A percentile compares a stretch with the other conserved stretches of the same genome.
phyloP scores from a whole-genome alignment of 2,113 vertebrate genomes.

The Melanerpes aurifrons region DNA sequence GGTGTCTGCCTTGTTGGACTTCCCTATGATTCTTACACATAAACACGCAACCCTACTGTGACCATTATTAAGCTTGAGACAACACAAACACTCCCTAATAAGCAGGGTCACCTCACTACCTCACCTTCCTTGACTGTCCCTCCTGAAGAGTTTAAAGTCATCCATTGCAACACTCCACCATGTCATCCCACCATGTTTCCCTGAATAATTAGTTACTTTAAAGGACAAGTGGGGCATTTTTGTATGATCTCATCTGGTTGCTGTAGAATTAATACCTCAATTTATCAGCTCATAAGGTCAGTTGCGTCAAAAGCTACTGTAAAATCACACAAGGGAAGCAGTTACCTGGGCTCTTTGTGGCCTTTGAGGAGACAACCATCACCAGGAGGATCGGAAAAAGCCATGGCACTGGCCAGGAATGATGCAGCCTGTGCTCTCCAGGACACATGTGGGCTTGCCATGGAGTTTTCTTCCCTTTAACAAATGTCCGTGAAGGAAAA shows the following conservation, averaged over 20 bases:
- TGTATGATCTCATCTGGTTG: not conserved
- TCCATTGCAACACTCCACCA: not conserved
- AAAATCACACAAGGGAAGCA: not conserved
- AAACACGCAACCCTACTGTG: not conserved
- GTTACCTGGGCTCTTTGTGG: not conserved
- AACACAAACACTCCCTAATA: not conserved
- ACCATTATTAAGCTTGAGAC: too few species aligned
- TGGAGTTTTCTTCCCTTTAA: not conserved
- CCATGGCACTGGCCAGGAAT: rapidly evolving
- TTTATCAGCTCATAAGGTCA: not conserved
- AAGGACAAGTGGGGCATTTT: not conserved
- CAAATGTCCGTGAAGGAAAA: not conserved
- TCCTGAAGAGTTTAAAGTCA: not conserved
- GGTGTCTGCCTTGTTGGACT: not conserved
- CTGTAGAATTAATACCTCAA: not conserved
- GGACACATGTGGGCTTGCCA: not conserved
- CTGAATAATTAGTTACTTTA: not conserved
- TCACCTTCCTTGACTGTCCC: not conserved
- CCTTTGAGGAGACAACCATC: not conserved
- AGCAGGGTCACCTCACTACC: not conserved
- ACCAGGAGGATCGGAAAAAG: not conserved
- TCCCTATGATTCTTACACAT: not conserved
- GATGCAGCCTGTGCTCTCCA: not conserved
- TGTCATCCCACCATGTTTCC: not conserved
- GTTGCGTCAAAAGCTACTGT: not conserved